Evolutionary conservation across 2,888 invertebrate species (phyloP).

Genomic region (Lysandra bellargus): DNA sequence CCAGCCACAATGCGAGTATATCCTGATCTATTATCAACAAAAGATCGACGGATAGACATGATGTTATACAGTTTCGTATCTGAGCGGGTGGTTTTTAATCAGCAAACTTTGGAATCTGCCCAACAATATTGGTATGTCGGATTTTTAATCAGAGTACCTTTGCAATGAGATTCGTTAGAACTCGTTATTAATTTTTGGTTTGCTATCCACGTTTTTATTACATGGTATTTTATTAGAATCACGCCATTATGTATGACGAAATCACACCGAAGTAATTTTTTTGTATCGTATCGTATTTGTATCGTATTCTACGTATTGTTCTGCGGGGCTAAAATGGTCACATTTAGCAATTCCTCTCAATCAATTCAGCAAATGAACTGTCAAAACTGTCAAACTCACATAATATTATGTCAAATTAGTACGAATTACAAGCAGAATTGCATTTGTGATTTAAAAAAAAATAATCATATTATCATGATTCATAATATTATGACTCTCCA

Average conservation of each 20-base stretch:
- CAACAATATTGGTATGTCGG: constrained; percentile 52
- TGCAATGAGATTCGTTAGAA: constrained; percentile 20
- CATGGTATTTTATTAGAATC: neutral
- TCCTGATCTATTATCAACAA: constrained; percentile 36
- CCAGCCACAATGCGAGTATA: constrained; percentile 15
- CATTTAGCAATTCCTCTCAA: too few species aligned
- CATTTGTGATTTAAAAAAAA: too few species aligned
- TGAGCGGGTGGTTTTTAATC: constrained; percentile 59
- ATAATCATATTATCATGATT: too few species aligned
- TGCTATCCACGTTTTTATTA: neutral
- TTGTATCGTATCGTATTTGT: too few species aligned
- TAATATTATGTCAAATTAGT: too few species aligned
- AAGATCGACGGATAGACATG: constrained; percentile 39
- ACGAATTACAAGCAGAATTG: too few species aligned
- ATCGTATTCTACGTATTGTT: too few species aligned
- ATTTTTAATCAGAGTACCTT: constrained; percentile 50
- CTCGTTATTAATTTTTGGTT: neutral
- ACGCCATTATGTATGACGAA: neutral
- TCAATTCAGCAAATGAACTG: too few species aligned
- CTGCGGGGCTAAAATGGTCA: too few species aligned
- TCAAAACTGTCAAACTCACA: too few species aligned
- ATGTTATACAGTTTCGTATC: constrained; percentile 46
- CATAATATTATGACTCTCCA: too few species aligned
- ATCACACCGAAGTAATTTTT: neutral
- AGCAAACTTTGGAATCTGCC: constrained; percentile 59